Base-by-base conservation (phyloP, 2,113 vertebrate genomes). In the Pseudorasbora parva region DNA sequence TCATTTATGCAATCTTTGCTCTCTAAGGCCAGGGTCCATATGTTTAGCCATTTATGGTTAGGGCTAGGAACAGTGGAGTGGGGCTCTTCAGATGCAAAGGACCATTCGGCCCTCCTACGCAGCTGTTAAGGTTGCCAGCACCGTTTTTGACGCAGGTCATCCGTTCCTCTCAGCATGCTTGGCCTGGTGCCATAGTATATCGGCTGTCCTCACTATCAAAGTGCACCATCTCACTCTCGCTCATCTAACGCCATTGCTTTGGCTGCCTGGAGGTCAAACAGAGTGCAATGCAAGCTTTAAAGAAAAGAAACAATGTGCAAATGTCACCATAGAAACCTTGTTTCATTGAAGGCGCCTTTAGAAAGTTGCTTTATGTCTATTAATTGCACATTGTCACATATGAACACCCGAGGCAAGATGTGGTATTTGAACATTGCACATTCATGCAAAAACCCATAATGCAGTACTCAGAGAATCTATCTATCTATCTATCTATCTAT, bases 141-240 rank as follows among this genome's bases (percentile, higher is more conserved):
- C 49, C n/a, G 10, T 5, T 66, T 49, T 77, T 59, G 72, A 74
- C 23, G 43, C 60, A 69, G 75, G 83, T 78, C 83, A 79, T 68
- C 75, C 56, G 1, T 45, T 72, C 56, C 43, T 73, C 43, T 60
- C 76, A 33, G 76, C 51, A 49, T 51, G 56, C 54, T 33, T 80
- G 66, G 83, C 37, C 6, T 41, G 17, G 2, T 15, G 75, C 83
- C 75, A 69, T 54, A 59, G 64, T 69, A 57, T 41, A 66, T 78
- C 83, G 56, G 75, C 64, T 51, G 27, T 69, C 54, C 83, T 72
- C 27, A 8, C 64, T 62, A 47, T 75, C 56, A n/a, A 21, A 75
- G 27, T 51, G 47, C 9, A 45, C n/a, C 1, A 62, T 64, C 59
- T 64, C 59, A 27, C 25, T 68, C 27, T 5, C 9, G 21, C 45